Conservation (phyloP, 2,113 vertebrate species). For the Leptodactylus fuscus region DNA sequence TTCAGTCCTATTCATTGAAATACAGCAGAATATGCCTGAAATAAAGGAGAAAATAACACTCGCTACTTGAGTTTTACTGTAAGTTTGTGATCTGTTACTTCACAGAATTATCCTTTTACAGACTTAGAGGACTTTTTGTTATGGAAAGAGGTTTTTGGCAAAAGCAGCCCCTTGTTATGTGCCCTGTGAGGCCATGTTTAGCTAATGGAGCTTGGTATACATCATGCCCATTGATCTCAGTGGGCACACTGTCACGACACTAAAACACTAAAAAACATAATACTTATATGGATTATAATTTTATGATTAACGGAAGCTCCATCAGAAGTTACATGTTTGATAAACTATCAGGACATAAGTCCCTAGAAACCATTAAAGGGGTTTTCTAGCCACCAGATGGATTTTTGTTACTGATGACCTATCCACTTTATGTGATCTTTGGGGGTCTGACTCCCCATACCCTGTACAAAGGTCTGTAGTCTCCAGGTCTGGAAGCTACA, state of each 20-base stretch:
- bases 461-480: no score
- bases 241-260: not conserved
- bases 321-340: no score
- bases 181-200: not conserved
- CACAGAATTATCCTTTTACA: not conserved
- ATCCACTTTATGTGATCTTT: no score
- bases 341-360: no score
- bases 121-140: not conserved
- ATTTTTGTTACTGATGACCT: no score
- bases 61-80: not conserved
- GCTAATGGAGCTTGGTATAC: not conserved
- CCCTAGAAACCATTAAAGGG: no score
- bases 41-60: not conserved
- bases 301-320: no score
- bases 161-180: not conserved
- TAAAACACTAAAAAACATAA: no score
- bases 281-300: no score
- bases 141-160: not conserved
- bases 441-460: no score
- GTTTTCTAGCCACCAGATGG: no score
- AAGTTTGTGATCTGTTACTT: not conserved
- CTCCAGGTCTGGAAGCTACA: no score
- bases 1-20: conserved; percentile 8
- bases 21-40: not conserved
- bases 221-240: not conserved